Percentiles rank a stretch among this genome's conserved stretches.
Evolutionary conservation across 2,888 invertebrate species (phyloP).

Genomic region (Megamerina dolium): DNA sequence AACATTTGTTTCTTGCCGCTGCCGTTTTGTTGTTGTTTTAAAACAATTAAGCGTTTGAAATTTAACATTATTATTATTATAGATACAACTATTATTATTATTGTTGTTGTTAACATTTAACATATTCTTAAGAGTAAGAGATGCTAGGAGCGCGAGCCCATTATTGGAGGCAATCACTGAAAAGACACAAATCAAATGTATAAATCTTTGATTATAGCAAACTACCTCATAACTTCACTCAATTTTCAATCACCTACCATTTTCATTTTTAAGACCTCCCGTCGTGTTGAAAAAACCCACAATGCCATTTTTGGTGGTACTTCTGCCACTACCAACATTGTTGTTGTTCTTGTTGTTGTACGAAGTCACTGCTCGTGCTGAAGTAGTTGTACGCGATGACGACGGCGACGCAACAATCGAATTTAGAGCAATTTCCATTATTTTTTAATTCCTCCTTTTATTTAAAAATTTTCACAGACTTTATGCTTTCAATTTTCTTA

Average conservation of each 20-base stretch:
- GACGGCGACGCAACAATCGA: constrained; percentile 21
- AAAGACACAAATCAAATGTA: constrained; percentile 10
- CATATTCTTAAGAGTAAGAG: constrained; percentile 37
- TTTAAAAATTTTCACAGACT: constrained; percentile 20
- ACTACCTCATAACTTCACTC: too few species aligned
- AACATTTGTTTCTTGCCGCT: neutral
- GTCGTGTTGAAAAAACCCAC: constrained; percentile 15
- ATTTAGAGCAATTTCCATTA: constrained; percentile 35
- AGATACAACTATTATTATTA: constrained; percentile 13
- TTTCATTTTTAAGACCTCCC: constrained; percentile 29
- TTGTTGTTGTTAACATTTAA: constrained; percentile 37
- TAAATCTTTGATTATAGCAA: neutral
- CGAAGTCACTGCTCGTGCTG: too few species aligned
- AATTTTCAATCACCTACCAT: too few species aligned
- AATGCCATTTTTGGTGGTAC: constrained; percentile 2
- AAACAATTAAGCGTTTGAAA: constrained; percentile 2
- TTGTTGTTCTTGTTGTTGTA: constrained; percentile 5
- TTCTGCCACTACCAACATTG: constrained; percentile 14
- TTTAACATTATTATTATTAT: constrained; percentile 8
- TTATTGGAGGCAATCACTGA: constrained; percentile 29
- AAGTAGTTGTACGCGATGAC: constrained; percentile 3
- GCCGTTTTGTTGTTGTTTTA: constrained; percentile 2
- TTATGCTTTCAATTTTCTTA: constrained; percentile 8
- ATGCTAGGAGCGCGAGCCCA: constrained; percentile 36
- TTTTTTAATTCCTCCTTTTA: constrained; percentile 19